Evolutionary conservation across 2,113 vertebrate genomes (phyloP).

Genomic region (Aramus guarauna): DNA sequence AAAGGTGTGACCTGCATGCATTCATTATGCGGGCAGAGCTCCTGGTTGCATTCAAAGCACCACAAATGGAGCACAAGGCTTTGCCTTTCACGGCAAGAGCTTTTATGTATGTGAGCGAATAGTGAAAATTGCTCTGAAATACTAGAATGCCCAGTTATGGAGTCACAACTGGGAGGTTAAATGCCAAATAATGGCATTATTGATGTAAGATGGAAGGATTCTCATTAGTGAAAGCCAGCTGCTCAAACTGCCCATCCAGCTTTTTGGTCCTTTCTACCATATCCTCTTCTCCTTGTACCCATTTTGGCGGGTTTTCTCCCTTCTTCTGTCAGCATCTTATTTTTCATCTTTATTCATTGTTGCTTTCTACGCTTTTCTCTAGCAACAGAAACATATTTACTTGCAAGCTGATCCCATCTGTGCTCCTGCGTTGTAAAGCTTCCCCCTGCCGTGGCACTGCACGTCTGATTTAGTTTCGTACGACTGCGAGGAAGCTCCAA

Average conservation of each 20-base stretch:
- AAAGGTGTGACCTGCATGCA: not conserved
- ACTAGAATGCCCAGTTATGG: not conserved
- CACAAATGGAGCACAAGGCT: not conserved
- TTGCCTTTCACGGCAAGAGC: not conserved
- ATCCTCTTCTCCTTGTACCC: not conserved
- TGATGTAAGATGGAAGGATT: not conserved
- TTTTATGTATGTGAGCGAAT: not conserved
- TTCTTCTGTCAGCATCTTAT: not conserved
- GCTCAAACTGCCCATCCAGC: not conserved
- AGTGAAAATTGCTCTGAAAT: slow-evolving; percentile 4
- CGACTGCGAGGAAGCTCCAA: not conserved
- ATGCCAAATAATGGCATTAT: not conserved
- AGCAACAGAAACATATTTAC: slow-evolving; percentile 55
- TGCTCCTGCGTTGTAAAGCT: not conserved
- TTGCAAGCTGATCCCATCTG: slow-evolving; percentile 62
- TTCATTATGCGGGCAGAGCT: not conserved
- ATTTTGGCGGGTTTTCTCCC: not conserved
- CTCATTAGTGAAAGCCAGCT: not conserved
- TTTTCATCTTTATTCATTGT: slow-evolving; percentile 22
- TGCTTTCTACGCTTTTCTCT: slow-evolving; percentile 2
- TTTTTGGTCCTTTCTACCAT: not conserved
- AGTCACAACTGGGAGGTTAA: not conserved
- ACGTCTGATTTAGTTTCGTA: not conserved
- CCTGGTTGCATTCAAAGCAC: not conserved
- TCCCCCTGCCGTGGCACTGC: slow-evolving; percentile 44